Evolutionary conservation across 2,113 vertebrate genomes (phyloP).

Genomic region (Nothocercus nigrocapillus): DNA sequence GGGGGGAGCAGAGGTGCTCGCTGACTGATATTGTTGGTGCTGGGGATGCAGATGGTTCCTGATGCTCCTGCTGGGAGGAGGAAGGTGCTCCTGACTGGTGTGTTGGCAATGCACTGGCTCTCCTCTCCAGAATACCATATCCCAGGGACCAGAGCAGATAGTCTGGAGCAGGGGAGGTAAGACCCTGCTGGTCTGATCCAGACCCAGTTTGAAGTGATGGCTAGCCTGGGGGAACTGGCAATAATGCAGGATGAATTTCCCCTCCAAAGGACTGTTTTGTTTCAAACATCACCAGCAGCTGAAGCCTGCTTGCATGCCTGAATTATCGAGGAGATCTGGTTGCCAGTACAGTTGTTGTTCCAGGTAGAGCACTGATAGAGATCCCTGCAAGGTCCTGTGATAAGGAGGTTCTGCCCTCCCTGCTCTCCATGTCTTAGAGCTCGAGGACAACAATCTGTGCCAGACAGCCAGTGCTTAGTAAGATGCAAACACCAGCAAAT

Average conservation of each 20-base stretch:
- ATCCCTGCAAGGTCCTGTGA: background rate
- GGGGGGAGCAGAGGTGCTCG: background rate
- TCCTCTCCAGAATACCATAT: background rate
- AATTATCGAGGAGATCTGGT: background rate
- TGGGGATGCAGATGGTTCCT: background rate
- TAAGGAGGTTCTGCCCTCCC: background rate
- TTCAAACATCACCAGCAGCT: background rate
- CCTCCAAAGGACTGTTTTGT: background rate
- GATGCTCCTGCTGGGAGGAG: background rate
- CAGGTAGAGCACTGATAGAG: fast-evolving
- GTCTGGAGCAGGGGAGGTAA: background rate
- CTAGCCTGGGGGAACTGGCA: background rate
- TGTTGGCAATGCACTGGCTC: fast-evolving
- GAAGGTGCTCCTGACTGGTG: background rate
- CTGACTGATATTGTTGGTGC: background rate
- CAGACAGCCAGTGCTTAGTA: background rate
- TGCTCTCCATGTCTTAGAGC: background rate
- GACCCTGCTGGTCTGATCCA: background rate
- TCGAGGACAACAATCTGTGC: background rate
- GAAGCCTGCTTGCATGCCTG: background rate
- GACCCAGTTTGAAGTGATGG: background rate
- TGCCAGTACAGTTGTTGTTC: background rate
- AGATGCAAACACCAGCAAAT: background rate
- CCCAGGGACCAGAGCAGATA: background rate
- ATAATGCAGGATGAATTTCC: background rate